Evolutionary conservation across 2,888 invertebrate species (phyloP), one percentile per base, ranked within the genome.

Genomic region (Prostheceraeus crozeri): DNA sequence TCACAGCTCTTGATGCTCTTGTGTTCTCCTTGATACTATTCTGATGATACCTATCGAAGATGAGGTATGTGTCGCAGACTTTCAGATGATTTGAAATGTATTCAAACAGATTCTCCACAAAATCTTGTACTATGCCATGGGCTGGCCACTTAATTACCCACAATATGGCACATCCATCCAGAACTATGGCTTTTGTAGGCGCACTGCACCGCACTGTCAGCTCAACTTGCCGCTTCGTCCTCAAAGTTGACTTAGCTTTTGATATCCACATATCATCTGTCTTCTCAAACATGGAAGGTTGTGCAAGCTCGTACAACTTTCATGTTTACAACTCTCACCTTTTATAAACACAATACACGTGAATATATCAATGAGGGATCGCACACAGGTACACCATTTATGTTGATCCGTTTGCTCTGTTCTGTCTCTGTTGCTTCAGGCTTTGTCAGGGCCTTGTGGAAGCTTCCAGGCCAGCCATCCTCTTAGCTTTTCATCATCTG

Each of bases 191-290:
- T 23, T 59, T 52, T 23, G 51, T 21, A 16, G 6, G 10, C 23
- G 19, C 14, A 19, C 21, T 21, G 14, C 19, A 27, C 14, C 14
- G 40, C 19, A 6, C 31, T 30, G 55, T 36, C 6, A 45, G 25
- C 40, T 61, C 53, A 58, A 56, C 62, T 35, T 62, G 62, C 6
- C 59, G 45, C 46, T 61, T 54, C 27, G 16, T 45, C 53, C 60
- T 62, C 10, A 62, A 21, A n/a, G 27, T 33, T 8, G 25, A 27
- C 51, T 62, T 61, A 11, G 35, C 14, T 33, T 55, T 61, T 54
- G 45, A 14, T 14, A 61, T 25, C 31, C 59, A 36, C 59, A 61
- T 60, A 28, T 60, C 40, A 10, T 54, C 53, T 30, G 33, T 52
- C 23, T 35, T 51, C n/a, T 52, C 45, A 36, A 60, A 60, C 59